Conservation (phyloP, 2,113 vertebrate species). For the Gnathonemus longibarbis region DNA sequence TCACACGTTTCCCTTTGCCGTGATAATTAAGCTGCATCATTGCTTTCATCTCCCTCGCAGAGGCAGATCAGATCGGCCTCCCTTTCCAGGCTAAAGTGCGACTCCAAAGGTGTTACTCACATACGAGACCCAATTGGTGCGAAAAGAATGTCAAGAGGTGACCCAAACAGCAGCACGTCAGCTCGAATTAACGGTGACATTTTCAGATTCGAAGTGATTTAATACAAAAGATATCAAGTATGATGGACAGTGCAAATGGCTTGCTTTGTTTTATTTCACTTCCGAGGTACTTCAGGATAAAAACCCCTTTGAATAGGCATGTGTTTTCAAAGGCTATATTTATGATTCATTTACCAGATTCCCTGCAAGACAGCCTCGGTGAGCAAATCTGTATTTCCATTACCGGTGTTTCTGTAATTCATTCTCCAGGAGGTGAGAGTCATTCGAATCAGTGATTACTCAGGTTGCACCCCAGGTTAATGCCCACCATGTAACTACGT, state of each 20-base stretch:
- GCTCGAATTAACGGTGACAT: background rate
- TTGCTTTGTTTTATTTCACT: background rate
- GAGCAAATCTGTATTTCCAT: background rate
- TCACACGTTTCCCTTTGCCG: background rate
- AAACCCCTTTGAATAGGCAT: background rate
- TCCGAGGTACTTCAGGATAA: background rate
- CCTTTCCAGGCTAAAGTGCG: background rate
- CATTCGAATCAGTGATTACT: slow-evolving; percentile 40
- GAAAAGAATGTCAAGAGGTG: background rate
- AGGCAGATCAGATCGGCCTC: background rate
- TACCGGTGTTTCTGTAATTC: background rate
- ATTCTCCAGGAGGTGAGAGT: background rate
- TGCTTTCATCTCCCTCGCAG: background rate
- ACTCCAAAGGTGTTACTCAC: background rate
- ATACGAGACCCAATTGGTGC: background rate
- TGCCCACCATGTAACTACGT: slow-evolving; percentile 20
- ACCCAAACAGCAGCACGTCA: background rate
- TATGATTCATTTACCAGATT: slow-evolving; percentile 10
- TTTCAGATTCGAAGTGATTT: background rate
- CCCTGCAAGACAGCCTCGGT: background rate
- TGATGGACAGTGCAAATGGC: background rate
- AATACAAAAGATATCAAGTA: background rate
- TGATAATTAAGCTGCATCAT: background rate
- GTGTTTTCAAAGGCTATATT: background rate
- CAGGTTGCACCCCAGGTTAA: slow-evolving; percentile 34